A percentile compares a stretch with the other conserved stretches of the same genome.
Evolutionary conservation across 2,797 vertebrate species (phyloP).

Genomic region (Pipistrellus kuhlii): DNA sequence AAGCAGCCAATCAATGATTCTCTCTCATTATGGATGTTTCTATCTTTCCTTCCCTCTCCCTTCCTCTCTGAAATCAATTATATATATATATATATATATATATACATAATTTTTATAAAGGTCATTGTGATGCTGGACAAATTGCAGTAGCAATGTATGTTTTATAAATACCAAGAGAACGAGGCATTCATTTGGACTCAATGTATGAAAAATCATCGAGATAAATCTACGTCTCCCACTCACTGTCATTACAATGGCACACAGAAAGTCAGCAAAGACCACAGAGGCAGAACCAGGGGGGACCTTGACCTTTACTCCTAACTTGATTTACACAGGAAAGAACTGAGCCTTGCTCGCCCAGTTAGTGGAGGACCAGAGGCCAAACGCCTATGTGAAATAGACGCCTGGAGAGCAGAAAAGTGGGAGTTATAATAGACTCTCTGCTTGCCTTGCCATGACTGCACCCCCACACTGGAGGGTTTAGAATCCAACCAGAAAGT

Average conservation of each 20-base stretch:
- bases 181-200: not conserved
- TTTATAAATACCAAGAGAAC: not conserved
- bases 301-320: not conserved
- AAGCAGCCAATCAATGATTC: too few species aligned
- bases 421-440: not conserved
- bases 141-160: not conserved
- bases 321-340: not conserved
- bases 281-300: not conserved
- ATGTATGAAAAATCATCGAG: not conserved
- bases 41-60: too few species aligned
- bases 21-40: too few species aligned
- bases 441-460: not conserved
- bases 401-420: not conserved
- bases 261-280: not conserved
- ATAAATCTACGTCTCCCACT: not conserved
- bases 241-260: not conserved
- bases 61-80: too few species aligned
- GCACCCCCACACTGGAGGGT: not conserved
- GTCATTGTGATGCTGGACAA: not conserved
- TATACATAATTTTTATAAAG: too few species aligned
- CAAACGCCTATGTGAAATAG: not conserved
- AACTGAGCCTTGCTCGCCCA: not conserved
- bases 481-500: constrained; percentile 1
- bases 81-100: too few species aligned
- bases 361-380: not conserved